Evolutionary conservation across 2,113 vertebrate genomes (phyloP).

Genomic region (Alexandromys fortis): DNA sequence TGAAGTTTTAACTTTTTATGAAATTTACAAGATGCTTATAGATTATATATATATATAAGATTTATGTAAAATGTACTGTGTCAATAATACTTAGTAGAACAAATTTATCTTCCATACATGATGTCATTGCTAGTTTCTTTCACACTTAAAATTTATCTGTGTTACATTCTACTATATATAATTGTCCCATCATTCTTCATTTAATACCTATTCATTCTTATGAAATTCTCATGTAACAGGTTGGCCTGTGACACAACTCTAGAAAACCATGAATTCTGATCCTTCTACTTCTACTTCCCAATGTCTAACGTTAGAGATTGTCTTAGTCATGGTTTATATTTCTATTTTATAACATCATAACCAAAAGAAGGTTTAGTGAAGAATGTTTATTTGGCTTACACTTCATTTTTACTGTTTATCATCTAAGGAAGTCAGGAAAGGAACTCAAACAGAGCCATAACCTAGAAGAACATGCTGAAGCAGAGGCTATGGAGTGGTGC

Average conservation of each 20-base stretch:
- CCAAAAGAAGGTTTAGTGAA: neutral
- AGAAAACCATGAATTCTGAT: neutral
- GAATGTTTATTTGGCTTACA: neutral
- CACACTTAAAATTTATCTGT: neutral
- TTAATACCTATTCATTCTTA: neutral
- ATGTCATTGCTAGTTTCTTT: neutral
- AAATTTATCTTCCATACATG: constrained; percentile 17
- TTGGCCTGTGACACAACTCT: neutral
- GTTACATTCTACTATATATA: neutral
- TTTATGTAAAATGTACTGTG: neutral
- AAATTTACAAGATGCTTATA: constrained; percentile 33
- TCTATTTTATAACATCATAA: neutral
- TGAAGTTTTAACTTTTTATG: constrained; percentile 13
- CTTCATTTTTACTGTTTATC: neutral
- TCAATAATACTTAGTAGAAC: neutral
- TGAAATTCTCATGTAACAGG: neutral
- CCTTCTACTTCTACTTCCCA: neutral
- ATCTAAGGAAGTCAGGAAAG: neutral
- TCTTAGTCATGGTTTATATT: neutral
- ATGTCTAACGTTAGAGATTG: neutral
- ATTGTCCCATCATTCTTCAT: neutral
- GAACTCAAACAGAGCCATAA: neutral
- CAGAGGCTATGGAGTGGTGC: neutral
- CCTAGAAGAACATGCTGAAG: neutral
- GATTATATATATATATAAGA: neutral